Evolutionary conservation across 2,888 invertebrate species (phyloP).

Genomic region (Melieria omissa): DNA sequence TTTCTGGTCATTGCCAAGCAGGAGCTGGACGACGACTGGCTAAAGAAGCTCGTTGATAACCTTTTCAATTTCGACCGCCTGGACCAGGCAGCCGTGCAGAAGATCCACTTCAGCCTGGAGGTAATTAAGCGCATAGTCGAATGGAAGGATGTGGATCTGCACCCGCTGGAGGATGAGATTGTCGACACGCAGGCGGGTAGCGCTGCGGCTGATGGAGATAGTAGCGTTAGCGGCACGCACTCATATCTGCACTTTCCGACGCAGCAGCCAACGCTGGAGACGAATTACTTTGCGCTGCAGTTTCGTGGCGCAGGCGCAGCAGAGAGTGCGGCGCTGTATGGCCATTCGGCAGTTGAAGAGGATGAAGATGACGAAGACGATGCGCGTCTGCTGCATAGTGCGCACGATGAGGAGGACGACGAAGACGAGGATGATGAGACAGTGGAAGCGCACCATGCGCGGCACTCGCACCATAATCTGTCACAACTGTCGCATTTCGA

Average conservation of each 20-base stretch:
- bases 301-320: conserved; percentile 49
- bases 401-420: conserved; percentile 21
- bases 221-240: conserved; percentile 34
- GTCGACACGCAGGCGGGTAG: conserved; percentile 35
- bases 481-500: conserved; percentile 12
- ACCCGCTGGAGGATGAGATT: conserved; percentile 79
- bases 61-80: conserved; percentile 73
- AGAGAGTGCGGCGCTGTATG: conserved; percentile 16
- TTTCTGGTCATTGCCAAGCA: conserved; percentile 87
- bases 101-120: conserved; percentile 86
- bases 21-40: conserved; percentile 82
- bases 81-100: conserved; percentile 75
- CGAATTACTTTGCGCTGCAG: conserved; percentile 65
- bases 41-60: conserved; percentile 81
- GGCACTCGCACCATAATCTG: conserved; percentile 14
- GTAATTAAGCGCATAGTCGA: conserved; percentile 88
- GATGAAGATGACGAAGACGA: conserved; percentile 13
- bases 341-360: neutral
- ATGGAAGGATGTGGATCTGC: conserved; percentile 85
- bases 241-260: conserved; percentile 52
- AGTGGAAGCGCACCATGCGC: conserved; percentile 25
- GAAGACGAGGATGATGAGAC: conserved; percentile 21
- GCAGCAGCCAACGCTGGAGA: conserved; percentile 59
- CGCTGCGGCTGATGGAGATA: conserved; percentile 24
- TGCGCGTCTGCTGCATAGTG: too few species aligned